Conservation (phyloP, 2,797 vertebrate species). For the Intellagama lesueurii region DNA sequence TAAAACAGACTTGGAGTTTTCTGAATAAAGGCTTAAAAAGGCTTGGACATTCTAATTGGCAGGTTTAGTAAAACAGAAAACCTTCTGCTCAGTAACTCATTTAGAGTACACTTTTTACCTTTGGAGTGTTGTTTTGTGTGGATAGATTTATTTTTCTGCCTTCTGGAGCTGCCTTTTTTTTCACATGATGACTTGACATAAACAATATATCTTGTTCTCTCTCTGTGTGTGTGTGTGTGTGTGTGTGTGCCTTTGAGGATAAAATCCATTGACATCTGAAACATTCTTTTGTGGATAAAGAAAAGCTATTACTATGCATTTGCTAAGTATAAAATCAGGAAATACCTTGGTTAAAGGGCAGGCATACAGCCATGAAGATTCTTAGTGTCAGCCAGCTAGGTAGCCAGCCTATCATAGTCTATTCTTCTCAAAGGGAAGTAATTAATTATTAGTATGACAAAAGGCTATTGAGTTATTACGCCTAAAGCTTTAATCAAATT, state of each 20-base stretch:
- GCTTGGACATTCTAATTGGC: not conserved
- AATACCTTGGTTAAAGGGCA: slow-evolving; percentile 10
- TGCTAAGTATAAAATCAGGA: slow-evolving; percentile 10
- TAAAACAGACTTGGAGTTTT: not conserved
- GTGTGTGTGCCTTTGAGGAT: not conserved
- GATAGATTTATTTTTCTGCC: slow-evolving; percentile 18
- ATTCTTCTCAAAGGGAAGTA: slow-evolving; percentile 5
- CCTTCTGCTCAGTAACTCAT: not conserved
- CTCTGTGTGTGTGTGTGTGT: not conserved
- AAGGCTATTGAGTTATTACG: slow-evolving; percentile 53
- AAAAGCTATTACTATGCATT: not conserved
- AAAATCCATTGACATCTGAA: slow-evolving; percentile 4
- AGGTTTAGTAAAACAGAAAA: not conserved
- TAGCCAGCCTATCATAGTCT: not conserved
- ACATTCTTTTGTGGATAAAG: not conserved
- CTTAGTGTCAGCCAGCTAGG: not conserved
- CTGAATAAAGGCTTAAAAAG: not conserved
- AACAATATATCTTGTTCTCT: slow-evolving; percentile 2
- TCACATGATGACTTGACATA: slow-evolving; percentile 35
- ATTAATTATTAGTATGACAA: slow-evolving; percentile 54
- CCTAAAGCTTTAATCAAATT: slow-evolving; percentile 59
- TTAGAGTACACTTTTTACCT: slow-evolving; percentile 11
- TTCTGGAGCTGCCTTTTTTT: slow-evolving; percentile 16
- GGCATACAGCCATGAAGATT: not conserved
- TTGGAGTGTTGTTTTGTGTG: slow-evolving; percentile 1